Evolutionary conservation across 2,888 invertebrate genomes (phyloP), one percentile per base, ranked within the genome.

Genomic region (Cyaniris semiargus): DNA sequence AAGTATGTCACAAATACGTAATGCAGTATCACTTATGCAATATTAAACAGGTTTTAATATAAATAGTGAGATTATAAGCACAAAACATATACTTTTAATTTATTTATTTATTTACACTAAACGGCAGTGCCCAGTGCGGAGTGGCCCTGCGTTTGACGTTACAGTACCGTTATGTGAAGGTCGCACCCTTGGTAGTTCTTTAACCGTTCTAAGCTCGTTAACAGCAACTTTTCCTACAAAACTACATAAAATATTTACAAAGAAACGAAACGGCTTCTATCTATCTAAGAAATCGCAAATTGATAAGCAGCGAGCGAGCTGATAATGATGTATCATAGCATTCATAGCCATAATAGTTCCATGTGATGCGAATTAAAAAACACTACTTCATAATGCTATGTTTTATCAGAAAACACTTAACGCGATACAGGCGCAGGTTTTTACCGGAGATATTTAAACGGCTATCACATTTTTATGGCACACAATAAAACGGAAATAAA

Each of bases 401-500:
- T 53, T 53, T 48, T 53, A 53, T 53, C 53, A 18, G 18, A 18
- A 53, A 53, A 53, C 13, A 53, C 53, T 48, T 5, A 53, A 53
- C 53, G 18, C 18, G 53, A 53, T 18, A 53, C 53, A 53, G 5
- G 4, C 53, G 53, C 53, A 53, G 53, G 53, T 53, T 53, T 53
- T 53, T 53, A 18, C 53, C 53, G 53, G 53, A 53, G 53, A 53
- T 53, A 6, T 53, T 18, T 18, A 18, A 53, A 6, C 53, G 53
- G 53, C 53, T 53, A 53, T 53, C 53, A 53, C 53, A 53, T 53
- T 18, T 66, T 66, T 66, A 66, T 66, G 66, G 27, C 27, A 1
- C 21, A 27, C 66, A 66, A 66, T 66, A 66, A 66, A 66, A 66
- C 27, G 27, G 27, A 66, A 18, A 66, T 66, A 66, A 66, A 66